Percentiles rank a stretch among this genome's conserved stretches.
phyloP scores from a whole-genome alignment of 2,888 invertebrate species.

The Eupithecia insigniata region DNA sequence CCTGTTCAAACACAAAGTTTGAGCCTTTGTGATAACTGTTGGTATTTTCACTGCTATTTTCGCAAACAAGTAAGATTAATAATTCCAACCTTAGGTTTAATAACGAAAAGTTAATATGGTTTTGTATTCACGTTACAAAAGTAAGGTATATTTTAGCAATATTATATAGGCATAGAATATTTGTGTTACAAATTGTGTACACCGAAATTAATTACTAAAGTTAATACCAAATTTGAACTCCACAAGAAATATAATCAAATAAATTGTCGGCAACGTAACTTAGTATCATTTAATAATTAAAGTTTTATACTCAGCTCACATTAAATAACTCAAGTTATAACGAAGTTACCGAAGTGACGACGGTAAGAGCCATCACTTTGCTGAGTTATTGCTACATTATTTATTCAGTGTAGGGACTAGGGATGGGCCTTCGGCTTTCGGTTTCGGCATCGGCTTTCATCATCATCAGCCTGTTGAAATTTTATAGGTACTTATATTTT shows the following conservation, averaged over 20 bases:
- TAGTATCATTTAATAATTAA: conserved; percentile 34
- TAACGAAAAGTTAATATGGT: background rate
- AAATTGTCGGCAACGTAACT: conserved; percentile 24
- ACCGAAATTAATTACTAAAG: conserved; percentile 7
- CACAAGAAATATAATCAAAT: conserved; percentile 27
- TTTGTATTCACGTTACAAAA: background rate
- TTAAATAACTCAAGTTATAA: conserved; percentile 40
- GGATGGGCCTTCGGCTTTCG: conserved; percentile 10
- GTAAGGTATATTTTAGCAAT: background rate
- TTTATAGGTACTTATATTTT: background rate
- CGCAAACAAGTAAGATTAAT: background rate
- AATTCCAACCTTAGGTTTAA: background rate
- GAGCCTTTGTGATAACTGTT: conserved; percentile 19
- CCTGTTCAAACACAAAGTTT: conserved; percentile 16
- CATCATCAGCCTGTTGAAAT: background rate
- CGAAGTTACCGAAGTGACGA: conserved; percentile 39
- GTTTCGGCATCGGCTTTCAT: conserved; percentile 5
- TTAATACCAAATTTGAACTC: conserved; percentile 9
- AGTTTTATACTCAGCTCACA: conserved; percentile 29
- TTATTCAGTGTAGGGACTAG: conserved; percentile 32
- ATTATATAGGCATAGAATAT: background rate
- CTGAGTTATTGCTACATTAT: conserved; percentile 39
- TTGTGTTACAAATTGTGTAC: conserved; percentile 2
- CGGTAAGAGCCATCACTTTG: conserved; percentile 36
- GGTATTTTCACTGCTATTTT: conserved; percentile 10